Percentiles rank a stretch among this genome's conserved stretches.
These are phyloP conservation scores for Falco cherrug DNA, from an alignment of 2,797 vertebrate species.

Conservation along the genomic window DNA sequence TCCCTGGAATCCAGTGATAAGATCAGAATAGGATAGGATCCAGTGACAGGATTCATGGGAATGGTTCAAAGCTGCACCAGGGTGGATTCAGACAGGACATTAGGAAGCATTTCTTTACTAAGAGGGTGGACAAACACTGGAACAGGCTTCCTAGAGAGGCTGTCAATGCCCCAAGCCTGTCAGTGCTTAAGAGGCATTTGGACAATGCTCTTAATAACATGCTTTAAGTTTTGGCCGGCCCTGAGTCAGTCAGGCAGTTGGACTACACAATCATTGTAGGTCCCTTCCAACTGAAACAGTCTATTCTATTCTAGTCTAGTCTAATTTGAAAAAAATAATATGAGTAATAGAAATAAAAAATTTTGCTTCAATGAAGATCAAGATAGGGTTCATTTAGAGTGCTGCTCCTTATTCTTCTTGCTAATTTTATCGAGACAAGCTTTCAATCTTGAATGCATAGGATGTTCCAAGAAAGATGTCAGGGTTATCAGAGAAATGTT, in stretches of 20 bases:
- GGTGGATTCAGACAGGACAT: not conserved
- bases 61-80: accelerated
- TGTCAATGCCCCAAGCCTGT: not conserved
- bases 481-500: not conserved
- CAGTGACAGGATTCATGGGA: accelerated
- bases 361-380: not conserved
- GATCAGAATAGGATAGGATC: not conserved
- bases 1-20: not conserved
- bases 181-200: not conserved
- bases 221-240: not conserved
- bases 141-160: not conserved
- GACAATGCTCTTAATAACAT: not conserved
- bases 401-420: not conserved
- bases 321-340: not conserved
- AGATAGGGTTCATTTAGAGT: not conserved
- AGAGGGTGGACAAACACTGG: not conserved
- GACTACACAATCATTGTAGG: not conserved
- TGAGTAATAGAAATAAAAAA: not conserved
- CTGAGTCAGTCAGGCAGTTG: not conserved
- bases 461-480: not conserved
- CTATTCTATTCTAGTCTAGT: not conserved
- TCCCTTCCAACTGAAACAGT: not conserved
- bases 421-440: not conserved
- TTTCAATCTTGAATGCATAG: not conserved
- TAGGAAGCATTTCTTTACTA: not conserved